Conservation (phyloP, 2,888 invertebrate species). For the Drosophila nigricruria region DNA sequence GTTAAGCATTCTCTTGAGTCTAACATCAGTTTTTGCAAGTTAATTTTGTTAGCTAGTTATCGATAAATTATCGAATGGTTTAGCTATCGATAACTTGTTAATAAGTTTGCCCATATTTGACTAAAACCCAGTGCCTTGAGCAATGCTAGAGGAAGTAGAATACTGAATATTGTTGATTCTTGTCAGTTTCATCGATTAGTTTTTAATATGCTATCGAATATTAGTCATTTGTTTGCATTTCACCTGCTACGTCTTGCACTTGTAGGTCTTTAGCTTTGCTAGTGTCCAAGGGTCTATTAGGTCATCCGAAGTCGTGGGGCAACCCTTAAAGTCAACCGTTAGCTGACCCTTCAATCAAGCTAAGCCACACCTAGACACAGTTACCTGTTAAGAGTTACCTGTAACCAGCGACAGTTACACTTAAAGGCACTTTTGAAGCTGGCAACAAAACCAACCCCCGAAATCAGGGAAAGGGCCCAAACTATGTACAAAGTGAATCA, state of each 20-base stretch:
- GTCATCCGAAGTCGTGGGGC: constrained; percentile 41
- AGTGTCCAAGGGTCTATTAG: constrained; percentile 29
- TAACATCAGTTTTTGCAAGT: no score
- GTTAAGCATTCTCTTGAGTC: no score
- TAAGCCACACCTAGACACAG: constrained; percentile 60
- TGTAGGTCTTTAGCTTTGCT: constrained; percentile 3
- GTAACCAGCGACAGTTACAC: constrained; percentile 29
- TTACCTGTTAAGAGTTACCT: not conserved
- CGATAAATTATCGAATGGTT: no score
- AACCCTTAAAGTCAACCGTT: constrained; percentile 41
- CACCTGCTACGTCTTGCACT: not conserved
- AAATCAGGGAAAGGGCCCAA: constrained; percentile 6
- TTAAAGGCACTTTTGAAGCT: constrained; percentile 18
- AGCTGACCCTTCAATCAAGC: constrained; percentile 20
- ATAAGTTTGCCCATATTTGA: no score
- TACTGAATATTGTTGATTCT: not conserved
- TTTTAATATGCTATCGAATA: constrained; percentile 13
- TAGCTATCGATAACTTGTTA: no score
- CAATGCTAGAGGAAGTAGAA: no score
- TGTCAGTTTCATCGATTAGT: not conserved
- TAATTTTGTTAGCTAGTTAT: no score
- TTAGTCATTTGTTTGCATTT: not conserved
- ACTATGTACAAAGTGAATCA: constrained; percentile 58
- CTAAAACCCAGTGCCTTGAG: no score
- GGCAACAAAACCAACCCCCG: constrained; percentile 35